phyloP scores from a whole-genome alignment of 2,888 invertebrate genomes.

The Crioceris asparagi region DNA sequence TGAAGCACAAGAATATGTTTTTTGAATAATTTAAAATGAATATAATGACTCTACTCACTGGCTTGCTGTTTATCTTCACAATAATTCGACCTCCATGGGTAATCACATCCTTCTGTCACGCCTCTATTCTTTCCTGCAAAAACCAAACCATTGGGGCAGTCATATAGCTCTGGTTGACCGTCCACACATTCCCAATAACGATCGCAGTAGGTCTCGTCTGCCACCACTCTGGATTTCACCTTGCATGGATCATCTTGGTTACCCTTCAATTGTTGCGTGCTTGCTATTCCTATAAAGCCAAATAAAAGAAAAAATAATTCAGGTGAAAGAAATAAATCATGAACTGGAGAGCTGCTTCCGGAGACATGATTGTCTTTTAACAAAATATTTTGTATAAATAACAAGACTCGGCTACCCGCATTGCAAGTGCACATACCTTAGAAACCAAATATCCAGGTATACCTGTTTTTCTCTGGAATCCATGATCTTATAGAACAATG shows the following conservation, averaged over 20 bases:
- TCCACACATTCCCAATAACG: constrained; percentile 77
- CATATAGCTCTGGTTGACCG: constrained; percentile 72
- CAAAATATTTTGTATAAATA: too few relatives aligned
- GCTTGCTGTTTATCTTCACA: constrained; percentile 73
- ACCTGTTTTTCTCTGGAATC: too few relatives aligned
- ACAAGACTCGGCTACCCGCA: too few relatives aligned
- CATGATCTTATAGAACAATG: too few relatives aligned
- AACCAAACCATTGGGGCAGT: constrained; percentile 83
- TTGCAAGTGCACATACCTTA: too few relatives aligned
- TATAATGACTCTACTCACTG: constrained; percentile 40
- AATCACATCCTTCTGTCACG: constrained; percentile 82
- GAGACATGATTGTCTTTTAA: too few relatives aligned
- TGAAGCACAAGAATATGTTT: too few relatives aligned
- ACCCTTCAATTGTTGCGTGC: constrained; percentile 28
- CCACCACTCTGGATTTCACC: constrained; percentile 61
- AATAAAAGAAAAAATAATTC: too few relatives aligned
- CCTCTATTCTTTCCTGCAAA: constrained; percentile 82
- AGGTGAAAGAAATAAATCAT: background rate
- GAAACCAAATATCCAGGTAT: too few relatives aligned
- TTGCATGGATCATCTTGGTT: constrained; percentile 72
- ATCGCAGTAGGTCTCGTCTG: constrained; percentile 73
- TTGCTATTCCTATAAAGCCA: constrained; percentile 22
- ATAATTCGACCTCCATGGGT: constrained; percentile 81
- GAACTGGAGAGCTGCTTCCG: too few relatives aligned
- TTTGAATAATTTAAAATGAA: background rate